Conservation (phyloP, 1,140 invertebrate species). For the Ptiloglossa arizonensis region DNA sequence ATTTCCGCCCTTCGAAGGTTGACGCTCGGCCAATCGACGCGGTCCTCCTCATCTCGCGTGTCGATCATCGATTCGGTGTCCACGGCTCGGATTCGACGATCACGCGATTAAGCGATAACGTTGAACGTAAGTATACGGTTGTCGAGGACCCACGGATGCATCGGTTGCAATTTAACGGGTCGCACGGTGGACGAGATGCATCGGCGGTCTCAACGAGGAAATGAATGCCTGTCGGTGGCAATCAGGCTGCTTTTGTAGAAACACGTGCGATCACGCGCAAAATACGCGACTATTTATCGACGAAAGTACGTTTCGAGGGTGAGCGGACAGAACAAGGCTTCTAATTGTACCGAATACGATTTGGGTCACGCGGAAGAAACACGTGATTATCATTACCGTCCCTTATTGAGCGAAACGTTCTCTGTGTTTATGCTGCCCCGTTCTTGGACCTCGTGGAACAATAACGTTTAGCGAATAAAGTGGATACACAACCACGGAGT, state of each 20-base stretch:
- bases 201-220: not conserved
- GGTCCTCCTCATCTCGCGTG: not conserved
- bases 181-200: not conserved
- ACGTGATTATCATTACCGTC: not conserved
- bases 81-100: not conserved
- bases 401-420: not conserved
- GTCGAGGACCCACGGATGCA: not conserved
- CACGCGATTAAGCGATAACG: constrained; percentile 5
- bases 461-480: not conserved
- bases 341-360: constrained; percentile 2
- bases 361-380: not conserved
- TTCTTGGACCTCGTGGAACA: not conserved
- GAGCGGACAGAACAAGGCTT: not conserved
- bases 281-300: not conserved
- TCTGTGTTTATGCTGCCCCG: not conserved
- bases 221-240: constrained; percentile 21
- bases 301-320: not conserved
- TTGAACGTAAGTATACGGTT: not conserved
- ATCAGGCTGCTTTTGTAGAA: not conserved
- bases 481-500: too few species aligned
- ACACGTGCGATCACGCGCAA: not conserved
- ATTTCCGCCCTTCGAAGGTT: not conserved
- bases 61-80: not conserved
- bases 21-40: not conserved
- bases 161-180: not conserved